Conservation (phyloP, 2,113 vertebrate species). For the Echinops telfairi region DNA sequence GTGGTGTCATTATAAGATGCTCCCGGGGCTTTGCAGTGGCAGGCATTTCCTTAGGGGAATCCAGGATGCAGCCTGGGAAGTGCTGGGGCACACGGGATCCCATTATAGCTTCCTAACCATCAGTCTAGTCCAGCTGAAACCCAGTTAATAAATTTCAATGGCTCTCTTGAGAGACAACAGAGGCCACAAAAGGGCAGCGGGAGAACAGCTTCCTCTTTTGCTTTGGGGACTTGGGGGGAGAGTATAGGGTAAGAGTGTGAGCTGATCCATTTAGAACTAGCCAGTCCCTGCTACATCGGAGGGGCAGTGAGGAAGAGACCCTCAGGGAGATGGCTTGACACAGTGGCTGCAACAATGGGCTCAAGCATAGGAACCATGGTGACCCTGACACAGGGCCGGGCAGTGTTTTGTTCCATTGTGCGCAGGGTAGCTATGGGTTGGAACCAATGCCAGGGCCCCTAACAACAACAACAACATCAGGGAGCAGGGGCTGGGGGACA, state of each 20-base stretch:
- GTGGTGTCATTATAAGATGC: conserved; percentile 59
- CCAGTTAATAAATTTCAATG: conserved; percentile 73
- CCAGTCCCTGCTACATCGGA: not conserved
- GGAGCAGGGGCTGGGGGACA: not conserved
- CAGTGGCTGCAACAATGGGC: too few species aligned
- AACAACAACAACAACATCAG: too few species aligned
- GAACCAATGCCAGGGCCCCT: too few species aligned
- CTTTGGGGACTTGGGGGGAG: conserved; percentile 14
- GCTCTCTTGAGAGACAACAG: conserved; percentile 64
- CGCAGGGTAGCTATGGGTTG: too few species aligned
- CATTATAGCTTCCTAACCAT: conserved; percentile 68
- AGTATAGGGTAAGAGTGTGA: not conserved
- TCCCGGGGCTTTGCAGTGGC: not conserved
- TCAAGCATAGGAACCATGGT: too few species aligned
- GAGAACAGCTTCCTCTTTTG: not conserved
- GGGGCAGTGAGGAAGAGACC: too few species aligned
- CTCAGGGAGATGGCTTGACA: too few species aligned
- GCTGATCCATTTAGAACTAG: not conserved
- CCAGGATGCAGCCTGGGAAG: conserved; percentile 61
- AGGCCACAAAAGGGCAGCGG: conserved; percentile 65
- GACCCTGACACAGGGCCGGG: too few species aligned
- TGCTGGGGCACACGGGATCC: conserved; percentile 56
- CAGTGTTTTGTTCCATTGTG: too few species aligned
- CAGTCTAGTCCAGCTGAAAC: conserved; percentile 72
- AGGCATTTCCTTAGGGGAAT: conserved; percentile 62